A percentile compares a stretch with the other conserved stretches of the same genome.
Conservation (phyloP, 2,888 invertebrate species). For the Heterodera filipjevi region DNA sequence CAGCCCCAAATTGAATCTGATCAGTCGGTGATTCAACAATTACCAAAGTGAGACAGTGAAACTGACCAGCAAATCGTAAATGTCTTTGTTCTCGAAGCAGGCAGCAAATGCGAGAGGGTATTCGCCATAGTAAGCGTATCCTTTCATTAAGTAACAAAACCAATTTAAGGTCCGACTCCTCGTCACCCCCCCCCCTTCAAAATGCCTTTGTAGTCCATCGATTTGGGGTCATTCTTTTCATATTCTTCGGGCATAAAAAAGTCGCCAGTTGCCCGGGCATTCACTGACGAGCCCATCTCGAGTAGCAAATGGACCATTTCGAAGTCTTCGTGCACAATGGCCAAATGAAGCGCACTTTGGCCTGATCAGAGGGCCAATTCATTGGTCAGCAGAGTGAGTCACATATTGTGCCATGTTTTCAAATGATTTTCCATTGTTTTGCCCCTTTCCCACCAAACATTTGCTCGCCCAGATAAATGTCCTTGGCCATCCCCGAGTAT, state of each 20-base stretch:
- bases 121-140: slow-evolving; percentile 93
- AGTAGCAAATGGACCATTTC: slow-evolving; percentile 90
- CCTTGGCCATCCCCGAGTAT: slow-evolving; percentile 86
- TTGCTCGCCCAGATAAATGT: slow-evolving; percentile 95
- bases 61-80: slow-evolving; percentile 81
- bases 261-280: slow-evolving; percentile 88
- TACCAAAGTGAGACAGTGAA: neutral
- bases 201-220: slow-evolving; percentile 81
- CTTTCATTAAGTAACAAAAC: slow-evolving; percentile 69
- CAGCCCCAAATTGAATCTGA: slow-evolving; percentile 75
- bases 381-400: neutral
- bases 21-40: neutral
- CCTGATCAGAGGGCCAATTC: slow-evolving; percentile 69
- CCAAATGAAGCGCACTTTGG: slow-evolving; percentile 89
- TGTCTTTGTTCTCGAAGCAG: slow-evolving; percentile 93
- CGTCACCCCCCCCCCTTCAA: neutral
- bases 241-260: slow-evolving; percentile 95
- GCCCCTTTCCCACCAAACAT: slow-evolving; percentile 76
- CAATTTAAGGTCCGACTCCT: neutral
- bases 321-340: slow-evolving; percentile 93
- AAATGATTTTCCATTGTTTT: neutral
- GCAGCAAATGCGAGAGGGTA: slow-evolving; percentile 96
- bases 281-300: slow-evolving; percentile 85
- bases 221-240: slow-evolving; percentile 74
- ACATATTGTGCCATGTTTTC: neutral